phyloP scores from a whole-genome alignment of 2,797 vertebrate genomes.

The Danio kyathit region DNA sequence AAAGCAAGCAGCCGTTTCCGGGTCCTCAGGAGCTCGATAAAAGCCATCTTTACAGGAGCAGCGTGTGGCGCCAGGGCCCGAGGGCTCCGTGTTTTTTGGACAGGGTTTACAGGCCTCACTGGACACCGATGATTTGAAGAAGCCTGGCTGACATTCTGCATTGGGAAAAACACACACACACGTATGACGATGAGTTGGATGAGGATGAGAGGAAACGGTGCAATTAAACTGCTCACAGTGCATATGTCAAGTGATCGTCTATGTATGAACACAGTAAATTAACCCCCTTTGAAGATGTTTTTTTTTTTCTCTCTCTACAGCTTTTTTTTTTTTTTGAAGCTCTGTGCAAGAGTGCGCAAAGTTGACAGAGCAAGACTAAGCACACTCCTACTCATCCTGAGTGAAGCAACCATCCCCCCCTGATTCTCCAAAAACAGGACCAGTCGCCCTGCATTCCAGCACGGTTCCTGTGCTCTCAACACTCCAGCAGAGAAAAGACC shows the following conservation, averaged over 20 bases:
- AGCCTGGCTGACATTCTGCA: slow-evolving; percentile 86
- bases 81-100: slow-evolving; percentile 81
- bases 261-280: slow-evolving; percentile 36
- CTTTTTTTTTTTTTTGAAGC: slow-evolving; percentile 10
- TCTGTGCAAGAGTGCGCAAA: slow-evolving; percentile 44
- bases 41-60: slow-evolving; percentile 86
- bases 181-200: slow-evolving; percentile 59
- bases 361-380: slow-evolving; percentile 51
- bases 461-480: slow-evolving; percentile 61
- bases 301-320: slow-evolving; percentile 19
- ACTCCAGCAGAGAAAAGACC: slow-evolving; percentile 51
- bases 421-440: slow-evolving; percentile 73
- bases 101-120: slow-evolving; percentile 79
- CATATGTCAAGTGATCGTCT: slow-evolving; percentile 35
- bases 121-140: slow-evolving; percentile 84
- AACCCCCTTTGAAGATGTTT: slow-evolving; percentile 44
- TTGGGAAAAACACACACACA: slow-evolving; percentile 53
- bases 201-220: slow-evolving; percentile 52
- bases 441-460: slow-evolving; percentile 79
- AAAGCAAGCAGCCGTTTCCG: slow-evolving; percentile 80
- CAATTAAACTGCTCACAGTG: slow-evolving; percentile 32
- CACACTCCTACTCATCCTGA: slow-evolving; percentile 67
- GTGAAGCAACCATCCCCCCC: slow-evolving; percentile 61
- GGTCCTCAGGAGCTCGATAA: slow-evolving; percentile 83
- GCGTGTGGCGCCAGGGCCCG: slow-evolving; percentile 68